Conservation (phyloP, 92 coral and sea anemone genomes). For the Phenganax stokvisi region DNA sequence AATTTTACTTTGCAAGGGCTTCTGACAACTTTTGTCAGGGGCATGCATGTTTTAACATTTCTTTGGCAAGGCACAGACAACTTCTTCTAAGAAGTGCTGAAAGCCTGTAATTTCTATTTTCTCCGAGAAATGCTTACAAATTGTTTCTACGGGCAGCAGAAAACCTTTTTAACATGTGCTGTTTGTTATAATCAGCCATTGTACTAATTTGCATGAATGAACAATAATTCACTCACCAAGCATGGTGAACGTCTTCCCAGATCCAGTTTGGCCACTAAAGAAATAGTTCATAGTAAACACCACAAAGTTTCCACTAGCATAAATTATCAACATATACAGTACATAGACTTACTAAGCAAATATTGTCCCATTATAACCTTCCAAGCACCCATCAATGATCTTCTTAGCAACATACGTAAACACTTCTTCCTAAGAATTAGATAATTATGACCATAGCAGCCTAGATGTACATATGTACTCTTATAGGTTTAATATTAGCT, state of each 20-base stretch:
- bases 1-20: too few species aligned
- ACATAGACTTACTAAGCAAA: slow-evolving; percentile 89
- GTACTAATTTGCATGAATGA: not conserved
- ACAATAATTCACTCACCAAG: slow-evolving; percentile 61
- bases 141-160: too few species aligned
- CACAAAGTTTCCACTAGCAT: not conserved
- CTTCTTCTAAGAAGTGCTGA: too few species aligned
- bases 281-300: slow-evolving; percentile 6
- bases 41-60: too few species aligned
- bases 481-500: not conserved
- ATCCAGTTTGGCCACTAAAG: slow-evolving; percentile 95
- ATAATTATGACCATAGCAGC: not conserved
- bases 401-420: slow-evolving; percentile 95
- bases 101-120: too few species aligned
- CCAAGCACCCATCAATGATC: slow-evolving; percentile 94
- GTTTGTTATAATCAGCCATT: not conserved
- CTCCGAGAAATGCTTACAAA: too few species aligned
- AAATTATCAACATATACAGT: not conserved
- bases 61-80: too few species aligned
- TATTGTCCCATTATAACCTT: slow-evolving; percentile 96
- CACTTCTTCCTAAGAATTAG: slow-evolving; percentile 73
- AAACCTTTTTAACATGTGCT: not conserved
- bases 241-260: slow-evolving; percentile 99
- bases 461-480: not conserved
- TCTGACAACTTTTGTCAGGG: too few species aligned